phyloP scores from a whole-genome alignment of 2,113 vertebrate species.

The Bubo bubo region DNA sequence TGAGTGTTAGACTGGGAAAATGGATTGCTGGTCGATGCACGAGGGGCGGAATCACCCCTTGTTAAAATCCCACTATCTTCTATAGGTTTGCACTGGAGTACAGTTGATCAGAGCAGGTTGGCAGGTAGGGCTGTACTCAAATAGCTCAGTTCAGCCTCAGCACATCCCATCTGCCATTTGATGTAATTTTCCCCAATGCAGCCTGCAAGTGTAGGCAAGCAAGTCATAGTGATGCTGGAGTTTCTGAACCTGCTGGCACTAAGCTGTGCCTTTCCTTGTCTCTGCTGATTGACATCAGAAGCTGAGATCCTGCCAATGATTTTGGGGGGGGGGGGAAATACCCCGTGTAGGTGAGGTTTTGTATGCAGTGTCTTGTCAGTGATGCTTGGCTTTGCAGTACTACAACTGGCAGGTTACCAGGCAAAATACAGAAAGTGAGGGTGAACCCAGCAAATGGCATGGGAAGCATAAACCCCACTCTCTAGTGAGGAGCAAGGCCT shows the following conservation, averaged over 20 bases:
- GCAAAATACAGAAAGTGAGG: neutral
- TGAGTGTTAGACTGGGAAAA: neutral
- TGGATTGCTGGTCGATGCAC: neutral
- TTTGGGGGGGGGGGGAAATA: neutral
- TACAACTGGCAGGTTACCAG: neutral
- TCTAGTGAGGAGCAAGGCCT: neutral
- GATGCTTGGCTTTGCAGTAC: neutral
- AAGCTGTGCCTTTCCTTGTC: neutral
- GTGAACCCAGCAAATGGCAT: neutral
- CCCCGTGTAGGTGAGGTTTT: neutral
- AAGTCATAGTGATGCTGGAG: neutral
- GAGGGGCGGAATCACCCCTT: neutral
- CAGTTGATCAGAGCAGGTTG: neutral
- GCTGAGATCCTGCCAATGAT: neutral
- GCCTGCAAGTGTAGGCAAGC: neutral
- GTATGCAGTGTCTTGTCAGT: neutral
- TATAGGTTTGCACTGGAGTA: neutral
- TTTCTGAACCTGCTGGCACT: neutral
- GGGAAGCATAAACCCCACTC: neutral
- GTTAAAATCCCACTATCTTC: neutral
- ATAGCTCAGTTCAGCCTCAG: neutral
- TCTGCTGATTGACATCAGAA: neutral
- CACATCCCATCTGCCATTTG: neutral
- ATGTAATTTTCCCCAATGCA: neutral
- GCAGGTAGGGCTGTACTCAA: neutral